phyloP scores from a whole-genome alignment of 1,140 invertebrate species.

The Babylonia areolata region DNA sequence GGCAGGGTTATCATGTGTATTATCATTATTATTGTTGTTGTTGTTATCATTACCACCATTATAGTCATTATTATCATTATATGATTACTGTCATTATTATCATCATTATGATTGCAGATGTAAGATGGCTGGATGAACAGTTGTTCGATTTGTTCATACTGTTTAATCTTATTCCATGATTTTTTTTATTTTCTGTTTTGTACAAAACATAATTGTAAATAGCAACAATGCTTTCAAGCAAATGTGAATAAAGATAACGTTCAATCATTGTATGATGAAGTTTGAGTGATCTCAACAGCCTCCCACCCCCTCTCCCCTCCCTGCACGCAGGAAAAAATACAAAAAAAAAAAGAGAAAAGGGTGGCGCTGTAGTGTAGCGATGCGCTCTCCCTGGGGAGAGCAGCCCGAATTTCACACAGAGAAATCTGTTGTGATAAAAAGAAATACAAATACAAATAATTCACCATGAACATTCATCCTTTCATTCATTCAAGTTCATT shows the following conservation, averaged over 20 bases:
- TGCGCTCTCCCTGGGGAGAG: too few relatives aligned
- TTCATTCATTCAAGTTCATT: neutral
- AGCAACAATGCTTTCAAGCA: neutral
- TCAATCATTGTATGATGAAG: neutral
- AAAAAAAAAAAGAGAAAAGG: too few relatives aligned
- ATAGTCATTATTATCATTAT: conserved; percentile 2
- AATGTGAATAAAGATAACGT: neutral
- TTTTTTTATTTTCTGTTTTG: neutral
- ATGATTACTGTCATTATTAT: neutral
- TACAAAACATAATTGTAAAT: neutral
- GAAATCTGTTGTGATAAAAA: too few relatives aligned
- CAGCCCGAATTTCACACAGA: too few relatives aligned
- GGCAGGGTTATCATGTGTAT: too few relatives aligned
- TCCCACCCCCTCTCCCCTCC: neutral
- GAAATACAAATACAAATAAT: too few relatives aligned
- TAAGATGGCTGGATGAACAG: too few relatives aligned
- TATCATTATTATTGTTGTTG: neutral
- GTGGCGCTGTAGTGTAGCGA: too few relatives aligned
- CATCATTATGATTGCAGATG: neutral
- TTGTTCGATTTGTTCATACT: too few relatives aligned
- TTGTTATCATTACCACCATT: neutral
- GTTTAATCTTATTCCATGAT: too few relatives aligned
- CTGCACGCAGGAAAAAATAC: too few relatives aligned
- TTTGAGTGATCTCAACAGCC: neutral
- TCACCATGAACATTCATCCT: neutral